Conservation (phyloP, 2,113 vertebrate species). For the Phoenicopterus ruber region DNA sequence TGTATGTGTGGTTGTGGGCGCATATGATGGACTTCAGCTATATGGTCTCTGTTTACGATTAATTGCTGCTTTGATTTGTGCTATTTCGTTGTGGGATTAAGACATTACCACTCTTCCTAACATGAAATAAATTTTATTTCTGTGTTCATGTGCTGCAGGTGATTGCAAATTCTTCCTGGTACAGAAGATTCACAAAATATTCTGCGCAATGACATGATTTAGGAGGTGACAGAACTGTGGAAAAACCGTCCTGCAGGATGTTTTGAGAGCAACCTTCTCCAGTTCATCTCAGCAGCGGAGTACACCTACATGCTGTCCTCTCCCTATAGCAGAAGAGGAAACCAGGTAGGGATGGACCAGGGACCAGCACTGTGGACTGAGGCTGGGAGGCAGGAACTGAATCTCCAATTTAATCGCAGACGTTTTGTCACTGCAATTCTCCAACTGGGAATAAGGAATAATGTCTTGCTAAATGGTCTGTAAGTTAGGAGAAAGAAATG, state of each 20-base stretch:
- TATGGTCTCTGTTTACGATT: not conserved
- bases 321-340: not conserved
- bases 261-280: not conserved
- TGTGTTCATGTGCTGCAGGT: not conserved
- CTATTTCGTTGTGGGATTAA: not conserved
- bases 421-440: not conserved
- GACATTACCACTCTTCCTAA: not conserved
- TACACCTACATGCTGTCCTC: not conserved
- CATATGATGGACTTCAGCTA: not conserved
- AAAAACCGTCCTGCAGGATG: not conserved
- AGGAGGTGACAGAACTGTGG: not conserved
- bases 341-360: not conserved
- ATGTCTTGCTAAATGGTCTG: not conserved
- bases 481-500: not conserved
- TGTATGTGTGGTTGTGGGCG: not conserved
- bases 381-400: not conserved
- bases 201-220: not conserved
- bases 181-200: not conserved
- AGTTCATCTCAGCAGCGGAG: not conserved
- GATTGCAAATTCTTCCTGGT: not conserved
- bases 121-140: not conserved
- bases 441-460: not conserved
- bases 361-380: not conserved
- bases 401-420: not conserved
- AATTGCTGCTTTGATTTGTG: not conserved